Evolutionary conservation across 2,888 invertebrate species (phyloP).

Genomic region (Iphiclides podalirius): DNA sequence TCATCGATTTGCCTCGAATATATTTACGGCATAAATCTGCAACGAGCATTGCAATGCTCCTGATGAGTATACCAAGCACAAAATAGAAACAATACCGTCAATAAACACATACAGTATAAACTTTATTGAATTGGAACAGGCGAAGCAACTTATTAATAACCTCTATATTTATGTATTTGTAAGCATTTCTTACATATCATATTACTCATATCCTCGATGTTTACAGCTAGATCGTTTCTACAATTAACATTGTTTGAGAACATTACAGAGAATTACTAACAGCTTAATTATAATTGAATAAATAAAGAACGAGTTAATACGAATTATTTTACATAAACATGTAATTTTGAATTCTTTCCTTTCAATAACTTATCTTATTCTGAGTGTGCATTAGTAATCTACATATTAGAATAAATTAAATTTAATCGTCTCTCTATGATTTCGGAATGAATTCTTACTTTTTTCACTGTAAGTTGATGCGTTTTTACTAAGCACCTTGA

Average conservation of each 20-base stretch:
- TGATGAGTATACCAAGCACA: slow-evolving; percentile 40
- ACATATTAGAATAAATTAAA: too few species aligned
- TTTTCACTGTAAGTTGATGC: too few species aligned
- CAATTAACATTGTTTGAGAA: slow-evolving; percentile 12
- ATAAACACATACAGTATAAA: slow-evolving; percentile 1
- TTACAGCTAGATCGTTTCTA: slow-evolving; percentile 10
- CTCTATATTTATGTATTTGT: too few species aligned
- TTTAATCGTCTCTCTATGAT: too few species aligned
- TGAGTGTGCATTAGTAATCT: too few species aligned
- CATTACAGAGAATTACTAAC: slow-evolving; percentile 7
- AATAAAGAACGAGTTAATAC: slow-evolving; percentile 14
- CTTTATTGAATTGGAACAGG: slow-evolving; percentile 8
- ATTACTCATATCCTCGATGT: slow-evolving; percentile 8
- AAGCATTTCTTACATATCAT: not conserved
- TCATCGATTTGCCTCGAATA: too few species aligned
- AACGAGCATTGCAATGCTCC: slow-evolving; percentile 39
- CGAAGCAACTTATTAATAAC: slow-evolving; percentile 9
- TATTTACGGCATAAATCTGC: too few species aligned
- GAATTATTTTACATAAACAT: slow-evolving; percentile 12
- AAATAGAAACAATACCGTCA: slow-evolving; percentile 30
- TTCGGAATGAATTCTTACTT: too few species aligned
- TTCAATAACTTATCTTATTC: not conserved
- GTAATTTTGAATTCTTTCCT: not conserved
- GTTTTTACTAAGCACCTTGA: too few species aligned
- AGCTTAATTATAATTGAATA: slow-evolving; percentile 8